These are phyloP conservation scores for Peromyscus leucopus DNA, from an alignment of 2,113 vertebrate genomes.

Conservation along the genomic window DNA sequence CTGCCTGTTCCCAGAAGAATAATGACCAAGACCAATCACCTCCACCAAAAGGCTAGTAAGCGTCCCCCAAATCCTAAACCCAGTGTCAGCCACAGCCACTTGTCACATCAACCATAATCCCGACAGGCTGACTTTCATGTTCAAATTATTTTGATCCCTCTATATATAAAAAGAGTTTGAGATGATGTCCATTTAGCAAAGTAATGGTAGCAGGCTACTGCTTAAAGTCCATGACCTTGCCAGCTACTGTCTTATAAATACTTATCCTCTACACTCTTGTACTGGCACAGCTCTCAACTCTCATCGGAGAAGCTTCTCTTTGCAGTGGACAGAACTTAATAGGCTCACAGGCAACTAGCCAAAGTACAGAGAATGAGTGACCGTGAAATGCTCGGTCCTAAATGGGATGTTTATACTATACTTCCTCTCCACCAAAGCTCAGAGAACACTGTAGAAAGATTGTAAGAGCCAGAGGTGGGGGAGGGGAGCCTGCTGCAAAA, in stretches of 20 bases:
- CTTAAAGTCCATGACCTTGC: not conserved
- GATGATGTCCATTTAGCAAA: not conserved
- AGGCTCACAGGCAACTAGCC: not conserved
- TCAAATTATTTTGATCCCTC: not conserved
- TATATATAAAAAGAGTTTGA: not conserved
- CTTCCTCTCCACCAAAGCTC: not conserved
- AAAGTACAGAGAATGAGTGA: not conserved
- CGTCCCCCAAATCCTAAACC: not conserved
- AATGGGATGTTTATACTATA: not conserved
- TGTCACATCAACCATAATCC: not conserved
- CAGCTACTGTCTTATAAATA: not conserved
- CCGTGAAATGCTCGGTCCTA: not conserved
- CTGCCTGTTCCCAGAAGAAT: not conserved
- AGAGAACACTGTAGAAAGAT: not conserved
- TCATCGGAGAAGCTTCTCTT: not conserved
- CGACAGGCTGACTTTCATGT: not conserved
- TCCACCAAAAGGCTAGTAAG: not conserved
- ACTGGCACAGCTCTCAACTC: not conserved
- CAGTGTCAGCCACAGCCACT: not conserved
- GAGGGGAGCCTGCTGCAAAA: not conserved
- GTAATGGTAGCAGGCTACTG: too few relatives aligned
- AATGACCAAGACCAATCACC: not conserved
- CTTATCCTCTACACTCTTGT: not conserved
- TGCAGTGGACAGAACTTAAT: not conserved
- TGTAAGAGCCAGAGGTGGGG: too few relatives aligned